Evolutionary conservation across 2,888 invertebrate species (phyloP), one percentile per base, ranked within the genome.

Genomic region (Ectropis crepuscularia): DNA sequence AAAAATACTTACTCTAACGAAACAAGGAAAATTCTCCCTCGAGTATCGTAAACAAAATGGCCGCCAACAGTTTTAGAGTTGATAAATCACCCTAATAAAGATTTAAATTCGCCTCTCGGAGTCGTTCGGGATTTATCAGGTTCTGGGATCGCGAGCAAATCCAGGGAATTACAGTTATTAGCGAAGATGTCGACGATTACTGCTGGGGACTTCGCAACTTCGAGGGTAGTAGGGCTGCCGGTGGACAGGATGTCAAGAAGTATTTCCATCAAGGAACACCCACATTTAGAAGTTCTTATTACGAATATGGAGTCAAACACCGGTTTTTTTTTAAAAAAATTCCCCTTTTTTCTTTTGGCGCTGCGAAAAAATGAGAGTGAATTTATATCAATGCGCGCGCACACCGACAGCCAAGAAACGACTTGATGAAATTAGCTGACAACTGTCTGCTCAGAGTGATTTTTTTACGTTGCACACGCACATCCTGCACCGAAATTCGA

Each of bases 111-210:
- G n/a, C 41, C n/a, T 47, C 43, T 46, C 53, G 16, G 49, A 53
- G 48, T 63, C 59, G 53, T 63, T 54, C 55, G 38, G 28, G 42
- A 64, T 64, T 65, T 66, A 69, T 69, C 67, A 63, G 51, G 47
- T 59, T 65, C 46, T 62, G 61, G 57, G 65, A 62, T 67, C 69
- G 59, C 61, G 42, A 55, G 53, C 61, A 66, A 66, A 65, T 64
- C 51, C 57, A 45, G 53, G 60, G 62, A 65, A 69, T 67, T 59
- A 59, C n/a, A 53, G 61, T 65, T 67, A 65, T 65, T 67, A 68
- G 51, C 46, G 63, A 48, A 46, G 39, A 47, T 65, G 61, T 58
- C 61, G 61, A 50, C 65, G 68, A 69, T 68, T 68, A 60, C 65
- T 69, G 46, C 41, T 47, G 46, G 36, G 16, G 47, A 60, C 50